Conservation (phyloP, 2,888 invertebrate genomes). For the Chrysolina oricalcia region DNA sequence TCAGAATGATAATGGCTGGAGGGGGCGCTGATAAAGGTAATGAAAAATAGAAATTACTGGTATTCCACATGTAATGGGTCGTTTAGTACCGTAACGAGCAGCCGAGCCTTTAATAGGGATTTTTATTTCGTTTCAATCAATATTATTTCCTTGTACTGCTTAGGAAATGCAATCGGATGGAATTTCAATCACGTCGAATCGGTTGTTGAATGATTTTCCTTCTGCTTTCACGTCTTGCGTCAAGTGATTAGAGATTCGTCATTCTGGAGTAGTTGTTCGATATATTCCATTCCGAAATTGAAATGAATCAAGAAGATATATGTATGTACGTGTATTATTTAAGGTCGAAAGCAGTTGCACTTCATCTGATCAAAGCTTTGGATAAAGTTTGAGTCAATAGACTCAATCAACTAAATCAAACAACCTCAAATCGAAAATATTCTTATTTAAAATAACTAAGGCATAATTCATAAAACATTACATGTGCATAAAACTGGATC, state of each 20-base stretch:
- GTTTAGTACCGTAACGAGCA: conserved; percentile 45
- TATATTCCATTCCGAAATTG: no score
- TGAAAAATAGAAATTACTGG: conserved; percentile 48
- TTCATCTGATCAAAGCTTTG: no score
- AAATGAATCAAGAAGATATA: no score
- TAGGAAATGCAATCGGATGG: conserved; percentile 8
- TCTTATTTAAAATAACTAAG: no score
- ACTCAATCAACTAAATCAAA: no score
- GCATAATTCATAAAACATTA: no score
- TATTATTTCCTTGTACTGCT: conserved; percentile 33
- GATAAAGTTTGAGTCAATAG: no score
- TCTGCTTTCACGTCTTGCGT: neutral
- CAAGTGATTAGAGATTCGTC: neutral
- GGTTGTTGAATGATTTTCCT: conserved; percentile 1
- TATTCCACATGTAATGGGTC: conserved; percentile 47
- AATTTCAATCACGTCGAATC: conserved; percentile 28
- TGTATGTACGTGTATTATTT: no score
- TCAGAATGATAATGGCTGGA: conserved; percentile 33
- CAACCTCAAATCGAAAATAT: no score
- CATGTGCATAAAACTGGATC: no score
- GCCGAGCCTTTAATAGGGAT: conserved; percentile 45
- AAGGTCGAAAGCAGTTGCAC: no score
- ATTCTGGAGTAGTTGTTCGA: no score
- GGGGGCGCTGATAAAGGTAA: conserved; percentile 43
- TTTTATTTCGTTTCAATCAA: conserved; percentile 42